Conservation (phyloP, 2,797 vertebrate genomes). For the Xiphorhynchus erythropygius region DNA sequence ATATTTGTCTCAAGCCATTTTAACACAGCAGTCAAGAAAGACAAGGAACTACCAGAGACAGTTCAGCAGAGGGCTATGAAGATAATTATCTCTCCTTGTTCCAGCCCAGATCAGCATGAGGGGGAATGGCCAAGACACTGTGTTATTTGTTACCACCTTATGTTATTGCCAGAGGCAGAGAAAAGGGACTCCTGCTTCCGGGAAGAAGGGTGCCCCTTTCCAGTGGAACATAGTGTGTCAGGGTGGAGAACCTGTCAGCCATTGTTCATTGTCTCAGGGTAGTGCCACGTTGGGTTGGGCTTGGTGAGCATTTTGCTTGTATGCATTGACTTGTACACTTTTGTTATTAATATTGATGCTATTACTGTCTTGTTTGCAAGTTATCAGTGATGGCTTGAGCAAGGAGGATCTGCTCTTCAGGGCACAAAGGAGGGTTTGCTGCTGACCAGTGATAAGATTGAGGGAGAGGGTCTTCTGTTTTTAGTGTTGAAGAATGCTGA, state of each 20-base stretch:
- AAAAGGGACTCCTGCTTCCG: not conserved
- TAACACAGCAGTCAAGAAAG: not conserved
- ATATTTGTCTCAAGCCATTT: not conserved
- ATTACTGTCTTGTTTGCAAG: not conserved
- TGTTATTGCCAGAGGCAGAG: not conserved
- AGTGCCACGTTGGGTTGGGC: too few species aligned
- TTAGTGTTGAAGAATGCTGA: not conserved
- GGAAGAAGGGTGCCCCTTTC: not conserved
- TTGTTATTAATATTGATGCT: not conserved
- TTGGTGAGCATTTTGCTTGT: not conserved
- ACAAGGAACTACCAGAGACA: not conserved
- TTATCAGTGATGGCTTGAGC: not conserved
- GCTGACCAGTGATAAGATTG: not conserved
- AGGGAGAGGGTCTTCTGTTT: not conserved
- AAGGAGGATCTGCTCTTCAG: not conserved
- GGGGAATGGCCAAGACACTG: too few species aligned
- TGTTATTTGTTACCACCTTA: not conserved
- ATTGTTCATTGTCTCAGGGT: not conserved
- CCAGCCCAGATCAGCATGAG: too few species aligned
- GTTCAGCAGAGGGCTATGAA: not conserved
- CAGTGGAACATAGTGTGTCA: fast-evolving
- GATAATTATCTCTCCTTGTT: not conserved
- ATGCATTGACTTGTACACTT: not conserved
- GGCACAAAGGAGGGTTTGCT: not conserved
- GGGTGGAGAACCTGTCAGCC: not conserved